Conservation (phyloP, 2,797 vertebrate species). For the Leptodactylus fallax region DNA sequence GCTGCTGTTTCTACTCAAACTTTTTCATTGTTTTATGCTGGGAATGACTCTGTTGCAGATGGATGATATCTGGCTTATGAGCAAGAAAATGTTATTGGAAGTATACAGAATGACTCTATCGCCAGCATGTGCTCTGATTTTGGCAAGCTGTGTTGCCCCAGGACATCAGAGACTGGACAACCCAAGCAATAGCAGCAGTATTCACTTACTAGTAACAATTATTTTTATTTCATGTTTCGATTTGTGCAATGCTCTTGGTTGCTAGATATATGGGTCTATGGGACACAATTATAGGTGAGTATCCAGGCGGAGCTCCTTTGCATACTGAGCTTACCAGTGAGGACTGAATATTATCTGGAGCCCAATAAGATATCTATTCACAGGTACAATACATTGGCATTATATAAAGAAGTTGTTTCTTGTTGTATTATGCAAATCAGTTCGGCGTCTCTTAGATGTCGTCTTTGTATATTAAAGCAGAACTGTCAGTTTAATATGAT, state of each 20-base stretch:
- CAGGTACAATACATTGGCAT: background rate
- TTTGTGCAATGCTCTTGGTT: background rate
- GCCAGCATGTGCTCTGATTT: background rate
- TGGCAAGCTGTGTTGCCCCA: slow-evolving; percentile 7
- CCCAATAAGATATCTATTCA: background rate
- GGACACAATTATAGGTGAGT: background rate
- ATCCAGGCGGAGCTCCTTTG: background rate
- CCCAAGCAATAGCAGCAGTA: background rate
- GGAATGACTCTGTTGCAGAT: slow-evolving; percentile 19
- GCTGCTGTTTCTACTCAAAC: background rate
- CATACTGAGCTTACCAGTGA: background rate
- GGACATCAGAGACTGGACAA: slow-evolving; percentile 6
- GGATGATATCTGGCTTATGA: background rate
- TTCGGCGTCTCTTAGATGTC: too few species aligned
- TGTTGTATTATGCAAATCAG: too few species aligned
- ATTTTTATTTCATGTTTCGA: background rate
- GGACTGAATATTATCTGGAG: background rate
- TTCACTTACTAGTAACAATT: background rate
- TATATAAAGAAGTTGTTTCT: background rate
- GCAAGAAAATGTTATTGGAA: slow-evolving; percentile 24
- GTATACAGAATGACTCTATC: background rate
- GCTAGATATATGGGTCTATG: background rate
- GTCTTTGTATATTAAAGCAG: too few species aligned
- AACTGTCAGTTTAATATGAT: too few species aligned
- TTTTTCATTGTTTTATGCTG: slow-evolving; percentile 2